A percentile compares a stretch with the other conserved stretches of the same genome.
Evolutionary conservation across 1,140 invertebrate genomes (phyloP).

Genomic region (Lepeophtheirus salmonis): DNA sequence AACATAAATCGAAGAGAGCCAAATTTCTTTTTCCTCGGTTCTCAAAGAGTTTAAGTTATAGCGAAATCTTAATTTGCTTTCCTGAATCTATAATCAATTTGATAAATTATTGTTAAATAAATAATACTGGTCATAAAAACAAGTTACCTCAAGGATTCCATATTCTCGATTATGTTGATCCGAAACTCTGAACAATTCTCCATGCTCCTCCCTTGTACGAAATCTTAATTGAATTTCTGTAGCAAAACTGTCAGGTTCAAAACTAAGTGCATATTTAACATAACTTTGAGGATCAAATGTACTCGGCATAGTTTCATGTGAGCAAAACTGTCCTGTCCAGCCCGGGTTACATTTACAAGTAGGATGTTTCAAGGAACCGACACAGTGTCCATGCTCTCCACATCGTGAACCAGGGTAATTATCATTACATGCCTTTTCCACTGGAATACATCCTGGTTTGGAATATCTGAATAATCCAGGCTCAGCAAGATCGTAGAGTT

Average conservation of each 20-base stretch:
- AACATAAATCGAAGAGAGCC: constrained; percentile 67
- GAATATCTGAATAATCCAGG: constrained; percentile 63
- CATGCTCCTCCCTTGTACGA: constrained; percentile 72
- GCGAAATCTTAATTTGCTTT: constrained; percentile 66
- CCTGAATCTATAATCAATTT: constrained; percentile 49
- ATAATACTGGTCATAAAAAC: constrained; percentile 17
- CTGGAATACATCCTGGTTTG: constrained; percentile 60
- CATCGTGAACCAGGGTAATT: constrained; percentile 57
- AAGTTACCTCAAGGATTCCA: constrained; percentile 53
- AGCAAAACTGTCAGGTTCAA: constrained; percentile 73
- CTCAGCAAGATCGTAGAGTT: constrained; percentile 75
- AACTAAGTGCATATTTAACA: constrained; percentile 82
- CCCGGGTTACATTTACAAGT: constrained; percentile 79
- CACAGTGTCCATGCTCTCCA: constrained; percentile 77
- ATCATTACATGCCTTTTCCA: constrained; percentile 59
- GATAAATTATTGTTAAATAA: constrained; percentile 25
- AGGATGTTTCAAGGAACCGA: constrained; percentile 65
- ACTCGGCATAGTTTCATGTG: constrained; percentile 57
- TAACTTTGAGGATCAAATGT: constrained; percentile 81
- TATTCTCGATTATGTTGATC: constrained; percentile 88
- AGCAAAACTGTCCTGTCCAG: constrained; percentile 68
- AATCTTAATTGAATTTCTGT: constrained; percentile 74
- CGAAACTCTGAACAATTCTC: constrained; percentile 73
- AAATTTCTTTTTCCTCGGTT: constrained; percentile 70
- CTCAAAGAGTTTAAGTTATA: constrained; percentile 79